Conservation (phyloP, 2,113 vertebrate species). For the Neodon shergylaensis region DNA sequence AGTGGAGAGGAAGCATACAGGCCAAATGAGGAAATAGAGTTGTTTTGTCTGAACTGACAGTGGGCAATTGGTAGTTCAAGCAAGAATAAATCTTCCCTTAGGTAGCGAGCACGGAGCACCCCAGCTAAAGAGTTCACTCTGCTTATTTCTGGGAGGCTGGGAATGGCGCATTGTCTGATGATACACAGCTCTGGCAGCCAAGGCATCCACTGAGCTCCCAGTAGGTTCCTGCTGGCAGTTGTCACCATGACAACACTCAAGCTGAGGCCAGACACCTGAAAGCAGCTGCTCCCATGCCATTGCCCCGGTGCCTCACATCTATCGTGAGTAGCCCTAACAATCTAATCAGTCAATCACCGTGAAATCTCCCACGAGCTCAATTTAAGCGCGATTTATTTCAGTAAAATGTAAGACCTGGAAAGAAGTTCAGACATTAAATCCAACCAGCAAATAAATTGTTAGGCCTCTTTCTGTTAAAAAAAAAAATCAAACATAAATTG, state of each 20-base stretch:
- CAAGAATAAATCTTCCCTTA: slow-evolving; percentile 33
- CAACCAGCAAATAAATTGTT: slow-evolving; percentile 33
- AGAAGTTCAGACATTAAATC: slow-evolving; percentile 36
- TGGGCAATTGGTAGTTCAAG: slow-evolving; percentile 36
- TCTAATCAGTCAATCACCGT: slow-evolving; percentile 49
- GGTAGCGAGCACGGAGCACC: not conserved
- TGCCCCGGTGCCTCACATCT: not conserved
- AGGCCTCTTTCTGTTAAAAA: not conserved
- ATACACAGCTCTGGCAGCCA: slow-evolving; percentile 41
- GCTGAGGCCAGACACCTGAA: slow-evolving; percentile 21
- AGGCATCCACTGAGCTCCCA: slow-evolving; percentile 24
- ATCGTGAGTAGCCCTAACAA: not conserved
- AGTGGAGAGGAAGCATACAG: not conserved
- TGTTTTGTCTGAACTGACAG: slow-evolving; percentile 33
- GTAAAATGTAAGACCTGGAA: slow-evolving; percentile 43
- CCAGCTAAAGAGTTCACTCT: slow-evolving; percentile 3
- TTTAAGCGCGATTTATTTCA: slow-evolving; percentile 55
- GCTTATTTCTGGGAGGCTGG: slow-evolving; percentile 29
- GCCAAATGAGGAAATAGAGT: not conserved
- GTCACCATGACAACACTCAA: slow-evolving; percentile 67
- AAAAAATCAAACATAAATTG: slow-evolving; percentile 38
- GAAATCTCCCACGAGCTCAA: slow-evolving; percentile 35
- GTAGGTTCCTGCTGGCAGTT: slow-evolving; percentile 51
- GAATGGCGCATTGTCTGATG: slow-evolving; percentile 5
- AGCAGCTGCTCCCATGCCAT: slow-evolving; percentile 14